Conservation (phyloP, 2,113 vertebrate genomes). For the Bubo scandiacus region DNA sequence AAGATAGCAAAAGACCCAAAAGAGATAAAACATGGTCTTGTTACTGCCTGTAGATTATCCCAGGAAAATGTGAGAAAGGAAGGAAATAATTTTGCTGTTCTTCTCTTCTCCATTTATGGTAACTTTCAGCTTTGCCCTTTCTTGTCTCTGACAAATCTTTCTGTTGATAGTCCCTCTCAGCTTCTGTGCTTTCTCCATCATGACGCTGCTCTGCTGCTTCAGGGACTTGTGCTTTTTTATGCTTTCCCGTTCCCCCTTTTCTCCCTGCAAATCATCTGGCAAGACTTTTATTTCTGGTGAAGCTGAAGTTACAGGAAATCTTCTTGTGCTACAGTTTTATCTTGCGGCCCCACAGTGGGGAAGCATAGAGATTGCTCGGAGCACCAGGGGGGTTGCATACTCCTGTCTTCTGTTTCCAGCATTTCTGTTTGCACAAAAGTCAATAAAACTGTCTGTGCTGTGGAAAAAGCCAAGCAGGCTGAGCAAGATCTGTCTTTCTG, state of each 20-base stretch:
- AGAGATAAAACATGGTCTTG: background rate
- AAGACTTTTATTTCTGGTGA: background rate
- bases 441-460: background rate
- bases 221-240: background rate
- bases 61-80: background rate
- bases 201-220: background rate
- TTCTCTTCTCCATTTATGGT: background rate
- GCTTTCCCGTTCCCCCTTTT: background rate
- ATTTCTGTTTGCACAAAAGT: background rate
- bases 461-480: background rate
- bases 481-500: background rate
- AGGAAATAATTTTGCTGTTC: background rate
- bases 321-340: background rate
- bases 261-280: background rate
- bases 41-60: background rate
- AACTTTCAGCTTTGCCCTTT: background rate
- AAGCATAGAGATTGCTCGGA: background rate
- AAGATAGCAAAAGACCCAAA: background rate
- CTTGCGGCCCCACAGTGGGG: fast-evolving
- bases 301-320: background rate
- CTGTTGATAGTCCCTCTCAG: background rate
- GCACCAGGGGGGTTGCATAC: background rate
- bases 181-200: background rate
- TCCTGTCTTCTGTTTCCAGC: background rate
- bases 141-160: background rate